Evolutionary conservation across 2,888 invertebrate genomes (phyloP).

Genomic region (Gastracanthus pulcherrimus): DNA sequence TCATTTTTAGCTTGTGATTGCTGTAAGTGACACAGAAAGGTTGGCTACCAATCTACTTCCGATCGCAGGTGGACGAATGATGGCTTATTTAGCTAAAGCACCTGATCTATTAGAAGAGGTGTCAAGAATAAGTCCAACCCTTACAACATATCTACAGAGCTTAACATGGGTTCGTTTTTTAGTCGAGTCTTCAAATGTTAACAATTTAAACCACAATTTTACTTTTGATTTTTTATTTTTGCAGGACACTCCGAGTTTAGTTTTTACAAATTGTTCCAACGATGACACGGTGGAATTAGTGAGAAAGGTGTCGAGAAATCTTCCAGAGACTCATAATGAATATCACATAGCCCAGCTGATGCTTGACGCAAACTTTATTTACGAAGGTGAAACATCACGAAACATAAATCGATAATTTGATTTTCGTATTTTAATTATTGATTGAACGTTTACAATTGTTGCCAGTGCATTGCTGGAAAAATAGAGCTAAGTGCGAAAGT

Average conservation of each 20-base stretch:
- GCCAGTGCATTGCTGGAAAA: neutral
- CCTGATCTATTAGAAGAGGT: constrained; percentile 83
- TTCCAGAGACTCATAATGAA: constrained; percentile 69
- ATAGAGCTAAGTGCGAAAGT: neutral
- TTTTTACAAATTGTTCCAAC: constrained; percentile 71
- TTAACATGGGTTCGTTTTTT: constrained; percentile 74
- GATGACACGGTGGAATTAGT: constrained; percentile 72
- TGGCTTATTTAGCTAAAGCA: constrained; percentile 82
- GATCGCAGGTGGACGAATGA: constrained; percentile 90
- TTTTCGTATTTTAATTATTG: constrained; percentile 16
- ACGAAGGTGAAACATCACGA: constrained; percentile 63
- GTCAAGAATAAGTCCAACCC: constrained; percentile 86
- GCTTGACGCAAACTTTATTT: constrained; percentile 73
- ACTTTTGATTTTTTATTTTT: constrained; percentile 18
- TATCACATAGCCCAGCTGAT: constrained; percentile 72
- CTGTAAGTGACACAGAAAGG: constrained; percentile 84
- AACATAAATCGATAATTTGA: constrained; percentile 30
- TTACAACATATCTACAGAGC: constrained; percentile 87
- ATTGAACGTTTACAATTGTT: constrained; percentile 7
- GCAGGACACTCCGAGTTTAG: constrained; percentile 65
- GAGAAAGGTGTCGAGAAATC: constrained; percentile 66
- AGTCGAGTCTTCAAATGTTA: constrained; percentile 14
- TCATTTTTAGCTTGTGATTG: constrained; percentile 82
- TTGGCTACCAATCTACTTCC: constrained; percentile 86
- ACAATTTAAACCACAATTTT: neutral